Evolutionary conservation across 2,113 vertebrate genomes (phyloP).

Genomic region (Rhinichthys klamathensis): DNA sequence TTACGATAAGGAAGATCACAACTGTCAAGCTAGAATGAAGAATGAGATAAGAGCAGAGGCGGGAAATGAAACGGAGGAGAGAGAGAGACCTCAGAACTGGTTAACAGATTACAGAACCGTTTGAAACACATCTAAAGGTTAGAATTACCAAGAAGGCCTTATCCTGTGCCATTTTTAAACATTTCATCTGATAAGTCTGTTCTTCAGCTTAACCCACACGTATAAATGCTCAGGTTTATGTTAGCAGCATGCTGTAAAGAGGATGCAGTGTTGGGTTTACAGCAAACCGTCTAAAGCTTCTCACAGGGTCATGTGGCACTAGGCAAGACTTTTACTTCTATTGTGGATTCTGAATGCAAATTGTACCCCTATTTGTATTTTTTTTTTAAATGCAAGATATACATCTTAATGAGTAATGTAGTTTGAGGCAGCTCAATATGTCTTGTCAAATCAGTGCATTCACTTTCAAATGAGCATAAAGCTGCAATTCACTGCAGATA

Average conservation of each 20-base stretch:
- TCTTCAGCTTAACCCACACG: neutral
- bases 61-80: slow-evolving; percentile 33
- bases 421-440: neutral
- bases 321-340: neutral
- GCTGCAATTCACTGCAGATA: slow-evolving; percentile 16
- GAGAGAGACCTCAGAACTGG: slow-evolving; percentile 13
- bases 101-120: neutral
- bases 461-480: slow-evolving; percentile 19
- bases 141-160: neutral
- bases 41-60: slow-evolving; percentile 56
- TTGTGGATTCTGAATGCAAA: slow-evolving; percentile 15
- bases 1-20: slow-evolving; percentile 83
- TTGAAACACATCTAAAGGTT: slow-evolving; percentile 27
- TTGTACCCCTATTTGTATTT: neutral
- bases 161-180: slow-evolving; percentile 24
- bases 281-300: slow-evolving; percentile 13
- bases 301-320: neutral
- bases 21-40: slow-evolving; percentile 81
- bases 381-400: neutral
- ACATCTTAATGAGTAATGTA: neutral
- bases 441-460: neutral
- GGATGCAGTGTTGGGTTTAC: neutral
- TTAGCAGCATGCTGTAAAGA: slow-evolving; percentile 35
- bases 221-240: slow-evolving; percentile 24
- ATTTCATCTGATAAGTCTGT: neutral